A percentile compares a stretch with the other conserved stretches of the same genome.
phyloP scores from a whole-genome alignment of 37 sponge, comb jelly and placozoan genomes.

The Amphimedon queenslandica region DNA sequence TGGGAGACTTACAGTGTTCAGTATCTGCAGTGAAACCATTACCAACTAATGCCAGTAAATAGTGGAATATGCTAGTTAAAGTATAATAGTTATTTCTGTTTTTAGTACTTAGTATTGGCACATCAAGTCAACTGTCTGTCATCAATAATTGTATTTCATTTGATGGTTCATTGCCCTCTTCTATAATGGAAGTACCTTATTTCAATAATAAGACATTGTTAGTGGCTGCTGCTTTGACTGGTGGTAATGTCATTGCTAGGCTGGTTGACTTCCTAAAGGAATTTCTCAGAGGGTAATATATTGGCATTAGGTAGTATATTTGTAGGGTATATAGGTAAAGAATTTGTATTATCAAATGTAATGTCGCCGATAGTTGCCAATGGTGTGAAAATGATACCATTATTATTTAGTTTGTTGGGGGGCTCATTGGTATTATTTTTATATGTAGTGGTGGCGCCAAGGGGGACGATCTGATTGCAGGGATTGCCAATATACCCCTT shows the following conservation, averaged over 20 bases:
- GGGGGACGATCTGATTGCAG: no score
- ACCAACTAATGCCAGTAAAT: no score
- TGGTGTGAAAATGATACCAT: slow-evolving; percentile 45
- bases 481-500: no score
- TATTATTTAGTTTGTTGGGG: slow-evolving; percentile 58
- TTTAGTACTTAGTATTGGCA: slow-evolving; percentile 87
- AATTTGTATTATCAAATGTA: slow-evolving; percentile 42
- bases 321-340: slow-evolving; percentile 64
- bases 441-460: no score
- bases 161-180: background rate
- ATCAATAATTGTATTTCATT: slow-evolving; percentile 56
- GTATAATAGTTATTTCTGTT: background rate
- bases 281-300: slow-evolving; percentile 66
- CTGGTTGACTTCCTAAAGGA: slow-evolving; percentile 61
- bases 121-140: slow-evolving; percentile 79
- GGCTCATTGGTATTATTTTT: slow-evolving; percentile 45
- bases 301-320: slow-evolving; percentile 47
- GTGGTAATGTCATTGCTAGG: slow-evolving; percentile 75
- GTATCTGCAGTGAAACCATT: slow-evolving; percentile 55
- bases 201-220: slow-evolving; percentile 44
- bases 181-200: slow-evolving; percentile 70
- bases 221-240: slow-evolving; percentile 90
- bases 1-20: slow-evolving; percentile 94
- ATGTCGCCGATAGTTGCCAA: slow-evolving; percentile 38
- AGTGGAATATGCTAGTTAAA: background rate